Percentiles rank a stretch among this genome's conserved stretches.
These are phyloP conservation scores for Bombylius discolor DNA, from an alignment of 2,888 invertebrate species.

Conservation along the genomic window DNA sequence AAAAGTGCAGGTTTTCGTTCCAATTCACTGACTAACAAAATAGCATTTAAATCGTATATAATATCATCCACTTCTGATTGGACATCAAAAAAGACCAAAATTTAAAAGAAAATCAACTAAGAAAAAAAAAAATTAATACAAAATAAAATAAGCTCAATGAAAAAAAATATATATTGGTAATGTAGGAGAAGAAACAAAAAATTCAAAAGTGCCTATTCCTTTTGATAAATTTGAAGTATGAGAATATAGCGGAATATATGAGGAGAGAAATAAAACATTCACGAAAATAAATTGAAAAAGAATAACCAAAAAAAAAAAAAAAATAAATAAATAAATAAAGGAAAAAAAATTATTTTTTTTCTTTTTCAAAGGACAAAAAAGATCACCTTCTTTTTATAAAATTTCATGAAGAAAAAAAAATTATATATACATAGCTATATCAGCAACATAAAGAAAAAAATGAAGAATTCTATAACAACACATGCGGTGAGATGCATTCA, in stretches of 20 bases:
- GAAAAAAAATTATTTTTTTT: too few relatives aligned
- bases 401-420: too few relatives aligned
- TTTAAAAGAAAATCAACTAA: not conserved
- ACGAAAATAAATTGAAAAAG: not conserved
- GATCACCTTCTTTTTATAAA: too few relatives aligned
- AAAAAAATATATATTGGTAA: not conserved
- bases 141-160: not conserved
- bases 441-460: not conserved
- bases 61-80: not conserved
- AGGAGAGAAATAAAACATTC: too few relatives aligned
- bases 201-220: too few relatives aligned
- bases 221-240: too few relatives aligned
- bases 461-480: conserved; percentile 9
- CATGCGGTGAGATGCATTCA: conserved; percentile 7
- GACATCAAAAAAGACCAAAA: not conserved
- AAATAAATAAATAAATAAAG: not conserved
- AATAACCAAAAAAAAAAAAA: not conserved
- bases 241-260: too few relatives aligned
- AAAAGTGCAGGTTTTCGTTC: conserved; percentile 33
- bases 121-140: not conserved
- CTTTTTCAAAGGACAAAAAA: not conserved
- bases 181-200: too few relatives aligned
- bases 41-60: not conserved
- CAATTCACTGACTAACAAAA: conserved; percentile 24
- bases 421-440: too few relatives aligned